Conservation (phyloP, 2,113 vertebrate genomes). For the Mesitornis unicolor region DNA sequence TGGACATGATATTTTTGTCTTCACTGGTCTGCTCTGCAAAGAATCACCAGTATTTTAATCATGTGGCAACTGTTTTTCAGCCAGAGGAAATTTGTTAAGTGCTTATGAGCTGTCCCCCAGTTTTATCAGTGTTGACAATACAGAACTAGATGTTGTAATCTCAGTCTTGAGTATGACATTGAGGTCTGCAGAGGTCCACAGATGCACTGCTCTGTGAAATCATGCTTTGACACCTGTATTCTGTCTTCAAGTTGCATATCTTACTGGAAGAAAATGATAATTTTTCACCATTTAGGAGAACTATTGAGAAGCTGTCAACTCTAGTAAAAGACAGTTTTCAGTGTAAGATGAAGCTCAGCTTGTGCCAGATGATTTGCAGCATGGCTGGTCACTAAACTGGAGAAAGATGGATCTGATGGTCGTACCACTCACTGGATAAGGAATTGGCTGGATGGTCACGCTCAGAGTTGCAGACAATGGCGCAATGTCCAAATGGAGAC, state of each 20-base stretch:
- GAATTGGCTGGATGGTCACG: no score
- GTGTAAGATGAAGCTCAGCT: neutral
- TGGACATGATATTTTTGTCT: neutral
- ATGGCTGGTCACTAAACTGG: no score
- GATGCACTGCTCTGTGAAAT: neutral
- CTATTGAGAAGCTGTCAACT: neutral
- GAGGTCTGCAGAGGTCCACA: neutral
- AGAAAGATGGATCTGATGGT: no score
- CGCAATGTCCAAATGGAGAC: no score
- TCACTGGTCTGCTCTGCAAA: neutral
- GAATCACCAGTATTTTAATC: neutral
- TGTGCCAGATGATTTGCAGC: neutral
- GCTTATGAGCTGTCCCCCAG: accelerated
- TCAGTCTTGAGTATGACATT: neutral
- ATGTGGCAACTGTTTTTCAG: neutral
- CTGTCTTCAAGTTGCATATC: neutral
- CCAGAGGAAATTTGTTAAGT: neutral
- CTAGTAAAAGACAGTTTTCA: neutral
- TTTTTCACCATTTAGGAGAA: neutral
- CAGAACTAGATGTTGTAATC: neutral
- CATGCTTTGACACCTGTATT: neutral
- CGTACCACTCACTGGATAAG: no score
- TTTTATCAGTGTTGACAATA: neutral
- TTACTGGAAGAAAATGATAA: neutral
- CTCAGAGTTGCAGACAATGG: no score